Evolutionary conservation across 2,797 vertebrate genomes (phyloP).

Genomic region (Spheniscus humboldti): DNA sequence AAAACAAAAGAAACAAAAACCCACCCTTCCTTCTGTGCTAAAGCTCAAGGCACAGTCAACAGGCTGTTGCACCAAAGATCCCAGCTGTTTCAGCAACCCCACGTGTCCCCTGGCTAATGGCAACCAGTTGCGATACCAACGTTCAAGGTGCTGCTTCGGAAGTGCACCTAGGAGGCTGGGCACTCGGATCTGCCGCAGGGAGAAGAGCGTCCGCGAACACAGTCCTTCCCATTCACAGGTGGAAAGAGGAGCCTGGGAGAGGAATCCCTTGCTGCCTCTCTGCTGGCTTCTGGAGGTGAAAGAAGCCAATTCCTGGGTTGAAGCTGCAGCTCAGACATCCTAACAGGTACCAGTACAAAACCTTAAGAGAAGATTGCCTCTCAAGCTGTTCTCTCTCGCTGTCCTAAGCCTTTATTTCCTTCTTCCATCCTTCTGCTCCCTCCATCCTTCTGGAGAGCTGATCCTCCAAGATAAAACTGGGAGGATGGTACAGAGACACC

Average conservation of each 20-base stretch:
- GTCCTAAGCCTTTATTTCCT: neutral
- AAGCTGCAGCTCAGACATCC: neutral
- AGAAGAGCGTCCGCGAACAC: rapidly evolving
- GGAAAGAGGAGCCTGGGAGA: neutral
- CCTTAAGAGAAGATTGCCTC: neutral
- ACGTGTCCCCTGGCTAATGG: neutral
- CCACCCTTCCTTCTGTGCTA: neutral
- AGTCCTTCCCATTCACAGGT: neutral
- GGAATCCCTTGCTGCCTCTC: neutral
- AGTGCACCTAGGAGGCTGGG: rapidly evolving
- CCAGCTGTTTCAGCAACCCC: neutral
- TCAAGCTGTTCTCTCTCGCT: neutral
- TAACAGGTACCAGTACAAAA: neutral
- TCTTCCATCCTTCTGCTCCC: neutral
- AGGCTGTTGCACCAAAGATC: neutral
- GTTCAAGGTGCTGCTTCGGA: neutral
- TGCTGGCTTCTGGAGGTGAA: neutral
- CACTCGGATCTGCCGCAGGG: neutral
- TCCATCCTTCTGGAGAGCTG: neutral
- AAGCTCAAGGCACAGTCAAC: neutral
- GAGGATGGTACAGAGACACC: constrained; percentile 13
- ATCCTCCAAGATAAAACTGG: neutral
- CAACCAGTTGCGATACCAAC: rapidly evolving
- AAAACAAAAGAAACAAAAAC: neutral
- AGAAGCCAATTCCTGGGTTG: neutral